Percentiles rank a stretch among this genome's conserved stretches.
These are phyloP conservation scores for Puma concolor DNA, from an alignment of 2,113 vertebrate genomes.

Conservation along the genomic window DNA sequence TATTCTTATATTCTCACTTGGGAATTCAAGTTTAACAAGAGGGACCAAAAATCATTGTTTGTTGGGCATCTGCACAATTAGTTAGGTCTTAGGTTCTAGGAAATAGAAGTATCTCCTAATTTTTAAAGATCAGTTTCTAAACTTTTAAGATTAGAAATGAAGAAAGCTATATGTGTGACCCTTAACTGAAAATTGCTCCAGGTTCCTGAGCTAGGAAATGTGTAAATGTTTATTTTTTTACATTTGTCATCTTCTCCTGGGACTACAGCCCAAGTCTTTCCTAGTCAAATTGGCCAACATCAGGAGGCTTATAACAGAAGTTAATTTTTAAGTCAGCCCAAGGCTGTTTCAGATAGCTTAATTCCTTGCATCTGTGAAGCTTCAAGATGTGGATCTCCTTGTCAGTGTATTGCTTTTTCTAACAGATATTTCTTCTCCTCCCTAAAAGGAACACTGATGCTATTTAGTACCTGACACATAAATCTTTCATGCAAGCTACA, in stretches of 20 bases:
- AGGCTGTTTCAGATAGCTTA: conserved; percentile 23
- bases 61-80: not conserved
- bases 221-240: conserved; percentile 19
- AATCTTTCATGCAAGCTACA: conserved; percentile 55
- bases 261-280: not conserved
- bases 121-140: not conserved
- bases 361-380: conserved; percentile 60
- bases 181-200: conserved; percentile 1
- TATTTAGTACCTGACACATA: conserved; percentile 42
- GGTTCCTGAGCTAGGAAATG: conserved; percentile 40
- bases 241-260: not conserved
- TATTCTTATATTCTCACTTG: not conserved
- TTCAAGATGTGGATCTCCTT: conserved; percentile 62
- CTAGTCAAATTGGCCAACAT: conserved; percentile 19
- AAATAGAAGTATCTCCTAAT: not conserved
- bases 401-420: conserved; percentile 57
- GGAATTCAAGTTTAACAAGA: not conserved
- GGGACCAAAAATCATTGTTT: not conserved
- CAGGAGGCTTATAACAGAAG: not conserved
- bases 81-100: not conserved
- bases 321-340: conserved; percentile 54
- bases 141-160: not conserved
- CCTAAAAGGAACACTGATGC: conserved; percentile 43
- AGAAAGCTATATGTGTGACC: not conserved
- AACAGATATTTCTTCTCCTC: conserved; percentile 49